Evolutionary conservation across 2,888 invertebrate species (phyloP).

Genomic region (Pristionchus japonicus): DNA sequence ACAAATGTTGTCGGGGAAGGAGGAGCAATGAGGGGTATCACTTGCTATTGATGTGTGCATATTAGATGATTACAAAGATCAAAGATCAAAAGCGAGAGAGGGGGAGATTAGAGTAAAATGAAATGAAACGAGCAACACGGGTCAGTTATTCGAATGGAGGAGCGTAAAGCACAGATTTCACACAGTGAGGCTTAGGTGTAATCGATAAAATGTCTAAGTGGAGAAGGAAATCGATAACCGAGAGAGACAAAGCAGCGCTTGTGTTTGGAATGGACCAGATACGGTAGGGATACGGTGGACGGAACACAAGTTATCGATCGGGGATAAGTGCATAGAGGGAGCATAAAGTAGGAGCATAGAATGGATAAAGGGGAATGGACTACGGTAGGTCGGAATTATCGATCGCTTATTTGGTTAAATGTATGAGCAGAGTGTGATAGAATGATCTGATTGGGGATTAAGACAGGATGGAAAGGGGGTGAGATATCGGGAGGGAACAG

Average conservation of each 20-base stretch:
- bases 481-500: neutral
- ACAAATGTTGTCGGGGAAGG: neutral
- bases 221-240: slow-evolving; percentile 17
- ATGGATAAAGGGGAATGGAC: neutral
- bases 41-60: slow-evolving; percentile 22
- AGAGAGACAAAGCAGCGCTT: slow-evolving; percentile 6
- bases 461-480: neutral
- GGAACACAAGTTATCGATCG: neutral
- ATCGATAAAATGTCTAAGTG: slow-evolving; percentile 19
- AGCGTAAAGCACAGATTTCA: slow-evolving; percentile 37
- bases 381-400: slow-evolving; percentile 22
- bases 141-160: slow-evolving; percentile 37
- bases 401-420: slow-evolving; percentile 24
- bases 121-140: slow-evolving; percentile 28
- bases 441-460: neutral
- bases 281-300: slow-evolving; percentile 34
- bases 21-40: neutral
- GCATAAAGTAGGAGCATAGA: slow-evolving; percentile 12
- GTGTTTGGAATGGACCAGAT: slow-evolving; percentile 41
- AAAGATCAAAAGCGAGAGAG: slow-evolving; percentile 23
- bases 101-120: slow-evolving; percentile 30
- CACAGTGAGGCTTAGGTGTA: slow-evolving; percentile 39
- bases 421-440: slow-evolving; percentile 41
- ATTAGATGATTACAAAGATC: slow-evolving; percentile 26
- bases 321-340: slow-evolving; percentile 18